Evolutionary conservation across 2,113 vertebrate species (phyloP).

Genomic region (Heterocephalus glaber): DNA sequence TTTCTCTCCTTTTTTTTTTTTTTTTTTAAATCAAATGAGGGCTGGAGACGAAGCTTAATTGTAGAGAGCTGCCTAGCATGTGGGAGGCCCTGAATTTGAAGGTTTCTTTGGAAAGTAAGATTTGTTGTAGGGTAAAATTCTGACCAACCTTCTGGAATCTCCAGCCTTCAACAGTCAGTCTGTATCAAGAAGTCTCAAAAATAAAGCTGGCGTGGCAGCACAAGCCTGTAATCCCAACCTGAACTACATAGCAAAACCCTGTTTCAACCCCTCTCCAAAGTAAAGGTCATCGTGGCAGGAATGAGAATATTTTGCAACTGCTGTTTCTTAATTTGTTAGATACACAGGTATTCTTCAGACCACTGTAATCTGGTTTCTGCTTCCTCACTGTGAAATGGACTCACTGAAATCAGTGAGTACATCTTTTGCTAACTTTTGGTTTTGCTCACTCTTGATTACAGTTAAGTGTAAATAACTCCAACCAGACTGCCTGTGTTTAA

Average conservation of each 20-base stretch:
- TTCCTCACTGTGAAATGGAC: not conserved
- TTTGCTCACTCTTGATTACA: not conserved
- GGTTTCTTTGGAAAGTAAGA: not conserved
- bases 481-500: not conserved
- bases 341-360: not conserved
- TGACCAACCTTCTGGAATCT: not conserved
- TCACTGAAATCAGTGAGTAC: not conserved
- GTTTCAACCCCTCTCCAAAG: not conserved
- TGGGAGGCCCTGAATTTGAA: not conserved
- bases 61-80: no score
- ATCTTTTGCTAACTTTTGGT: not conserved
- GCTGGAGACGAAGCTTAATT: no score
- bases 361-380: not conserved
- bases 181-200: not conserved
- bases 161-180: not conserved
- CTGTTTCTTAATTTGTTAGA: not conserved
- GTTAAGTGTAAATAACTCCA: not conserved
- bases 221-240: no score
- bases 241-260: not conserved
- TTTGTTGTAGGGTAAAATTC: not conserved
- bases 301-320: not conserved
- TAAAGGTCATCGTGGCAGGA: not conserved
- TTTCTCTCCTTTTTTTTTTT: not conserved
- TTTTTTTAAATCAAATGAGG: not conserved
- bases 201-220: no score